phyloP scores from a whole-genome alignment of 1,140 invertebrate species.

The Trialeurodes vaporariorum region DNA sequence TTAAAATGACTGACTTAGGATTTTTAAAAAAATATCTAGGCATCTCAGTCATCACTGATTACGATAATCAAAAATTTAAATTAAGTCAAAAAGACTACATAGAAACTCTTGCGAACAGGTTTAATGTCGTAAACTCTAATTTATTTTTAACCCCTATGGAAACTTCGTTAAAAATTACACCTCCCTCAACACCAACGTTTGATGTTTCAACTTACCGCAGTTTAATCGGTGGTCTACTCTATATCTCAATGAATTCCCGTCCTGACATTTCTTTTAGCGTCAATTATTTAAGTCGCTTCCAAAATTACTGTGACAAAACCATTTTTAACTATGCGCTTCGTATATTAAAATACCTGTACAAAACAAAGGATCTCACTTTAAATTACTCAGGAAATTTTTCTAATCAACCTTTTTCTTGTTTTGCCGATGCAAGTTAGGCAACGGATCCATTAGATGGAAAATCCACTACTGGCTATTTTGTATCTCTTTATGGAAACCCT shows the following conservation, averaged over 20 bases:
- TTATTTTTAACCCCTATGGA: conserved; percentile 27
- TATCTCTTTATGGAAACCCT: conserved; percentile 25
- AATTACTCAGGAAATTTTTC: not conserved
- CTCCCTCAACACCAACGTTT: not conserved
- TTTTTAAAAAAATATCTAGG: conserved; percentile 7
- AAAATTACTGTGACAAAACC: conserved; percentile 25
- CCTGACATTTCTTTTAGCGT: conserved; percentile 38
- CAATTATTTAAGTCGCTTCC: conserved; percentile 35
- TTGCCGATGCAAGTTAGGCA: conserved; percentile 32
- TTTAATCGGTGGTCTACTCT: conserved; percentile 34
- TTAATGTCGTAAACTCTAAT: conserved; percentile 25
- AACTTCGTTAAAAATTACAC: conserved; percentile 16
- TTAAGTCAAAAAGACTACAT: conserved; percentile 13
- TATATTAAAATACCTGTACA: conserved; percentile 34
- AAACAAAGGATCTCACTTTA: conserved; percentile 26
- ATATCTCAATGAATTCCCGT: conserved; percentile 33
- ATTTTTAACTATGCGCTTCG: conserved; percentile 36
- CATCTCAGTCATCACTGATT: not conserved
- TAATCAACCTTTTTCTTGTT: conserved; percentile 3
- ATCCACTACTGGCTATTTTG: conserved; percentile 30
- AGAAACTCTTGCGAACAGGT: conserved; percentile 21
- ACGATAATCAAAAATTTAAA: conserved; percentile 1
- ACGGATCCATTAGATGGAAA: conserved; percentile 33
- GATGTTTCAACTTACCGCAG: conserved; percentile 24
- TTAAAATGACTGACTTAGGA: conserved; percentile 10